These are phyloP conservation scores for Myotis brandtii DNA, from an alignment of 2,113 vertebrate species.

Conservation along the genomic window DNA sequence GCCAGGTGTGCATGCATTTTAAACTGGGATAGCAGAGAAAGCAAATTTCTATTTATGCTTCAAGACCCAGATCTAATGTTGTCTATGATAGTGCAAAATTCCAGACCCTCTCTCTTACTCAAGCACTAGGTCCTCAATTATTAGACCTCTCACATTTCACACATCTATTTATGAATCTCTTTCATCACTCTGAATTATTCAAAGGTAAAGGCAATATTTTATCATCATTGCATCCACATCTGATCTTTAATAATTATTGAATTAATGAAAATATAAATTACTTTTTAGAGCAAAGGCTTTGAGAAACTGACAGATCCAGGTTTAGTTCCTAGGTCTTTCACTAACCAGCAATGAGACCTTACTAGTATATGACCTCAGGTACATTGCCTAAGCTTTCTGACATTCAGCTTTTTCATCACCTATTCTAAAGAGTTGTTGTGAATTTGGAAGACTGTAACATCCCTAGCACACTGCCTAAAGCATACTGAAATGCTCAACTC, in stretches of 20 bases:
- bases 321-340: not conserved
- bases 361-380: not conserved
- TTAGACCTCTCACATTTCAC: not conserved
- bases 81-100: not conserved
- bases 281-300: constrained; percentile 21
- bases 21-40: not conserved
- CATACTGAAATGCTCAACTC: not conserved
- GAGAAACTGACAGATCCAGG: not conserved
- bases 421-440: not conserved
- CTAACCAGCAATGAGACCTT: not conserved
- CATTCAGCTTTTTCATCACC: not conserved
- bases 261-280: not conserved
- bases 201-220: constrained; percentile 29
- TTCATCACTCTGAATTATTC: constrained; percentile 10
- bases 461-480: not conserved
- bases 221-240: not conserved
- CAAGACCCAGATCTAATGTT: not conserved
- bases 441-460: not conserved
- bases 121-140: not conserved
- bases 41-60: not conserved
- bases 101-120: not conserved
- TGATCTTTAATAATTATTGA: constrained; percentile 7
- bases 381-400: not conserved
- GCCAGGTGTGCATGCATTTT: not conserved
- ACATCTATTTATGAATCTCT: not conserved